Percentiles rank a stretch among this genome's conserved stretches.
Conservation (phyloP, 2,888 invertebrate species). For the Bedellia somnulentella region DNA sequence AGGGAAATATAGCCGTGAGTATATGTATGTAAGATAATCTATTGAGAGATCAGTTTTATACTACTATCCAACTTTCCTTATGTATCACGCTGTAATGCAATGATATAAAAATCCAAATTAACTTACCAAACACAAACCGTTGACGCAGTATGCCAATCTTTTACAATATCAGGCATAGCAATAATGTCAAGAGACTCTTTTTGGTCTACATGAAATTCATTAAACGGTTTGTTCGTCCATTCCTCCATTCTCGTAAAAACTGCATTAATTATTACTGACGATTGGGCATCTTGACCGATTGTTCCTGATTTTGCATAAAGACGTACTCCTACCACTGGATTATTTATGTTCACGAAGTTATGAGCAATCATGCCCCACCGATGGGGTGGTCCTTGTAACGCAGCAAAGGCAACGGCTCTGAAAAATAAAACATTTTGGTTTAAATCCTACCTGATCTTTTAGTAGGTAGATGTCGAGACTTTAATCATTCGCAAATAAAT, state of each 20-base stretch:
- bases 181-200: slow-evolving; percentile 26
- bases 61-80: too few species aligned
- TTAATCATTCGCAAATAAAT: too few species aligned
- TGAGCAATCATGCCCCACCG: slow-evolving; percentile 42
- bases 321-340: slow-evolving; percentile 23
- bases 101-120: too few species aligned
- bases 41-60: too few species aligned
- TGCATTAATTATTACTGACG: slow-evolving; percentile 26
- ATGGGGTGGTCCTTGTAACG: slow-evolving; percentile 25
- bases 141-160: slow-evolving; percentile 35
- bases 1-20: too few species aligned
- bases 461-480: too few species aligned
- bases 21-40: too few species aligned
- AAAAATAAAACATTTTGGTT: slow-evolving; percentile 12
- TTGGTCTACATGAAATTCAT: slow-evolving; percentile 27
- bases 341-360: slow-evolving; percentile 22
- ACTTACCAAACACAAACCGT: slow-evolving; percentile 44
- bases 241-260: slow-evolving; percentile 23
- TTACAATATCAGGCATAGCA: slow-evolving; percentile 32
- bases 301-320: slow-evolving; percentile 23
- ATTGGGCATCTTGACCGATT: slow-evolving; percentile 21
- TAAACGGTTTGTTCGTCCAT: slow-evolving; percentile 31
- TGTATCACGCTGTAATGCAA: too few species aligned
- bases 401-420: slow-evolving; percentile 21
- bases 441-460: too few species aligned